Percentiles rank a stretch among this genome's conserved stretches.
Conservation (phyloP, 2,797 vertebrate genomes). For the Eidolon dupreanum region DNA sequence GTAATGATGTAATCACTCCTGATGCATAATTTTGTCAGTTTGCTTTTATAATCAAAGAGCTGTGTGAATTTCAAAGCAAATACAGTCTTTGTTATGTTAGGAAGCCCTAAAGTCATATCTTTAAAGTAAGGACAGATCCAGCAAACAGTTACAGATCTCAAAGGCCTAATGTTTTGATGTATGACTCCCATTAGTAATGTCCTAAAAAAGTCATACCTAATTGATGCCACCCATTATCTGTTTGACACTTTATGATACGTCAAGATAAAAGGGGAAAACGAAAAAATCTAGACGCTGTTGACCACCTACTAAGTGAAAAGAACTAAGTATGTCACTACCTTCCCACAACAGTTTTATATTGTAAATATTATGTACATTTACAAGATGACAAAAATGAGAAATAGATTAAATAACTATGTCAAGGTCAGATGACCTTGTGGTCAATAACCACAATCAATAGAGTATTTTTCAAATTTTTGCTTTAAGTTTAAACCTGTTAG, state of each 20-base stretch:
- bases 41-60: constrained; percentile 67
- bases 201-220: constrained; percentile 78
- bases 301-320: not conserved
- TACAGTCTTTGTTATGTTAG: constrained; percentile 74
- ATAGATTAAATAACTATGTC: not conserved
- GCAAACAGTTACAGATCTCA: constrained; percentile 53
- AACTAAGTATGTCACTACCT: not conserved
- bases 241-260: not conserved
- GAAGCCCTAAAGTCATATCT: constrained; percentile 71
- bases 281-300: not conserved
- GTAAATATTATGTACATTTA: not conserved
- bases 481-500: not conserved
- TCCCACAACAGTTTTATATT: not conserved
- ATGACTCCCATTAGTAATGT: constrained; percentile 78
- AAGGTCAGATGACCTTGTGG: not conserved
- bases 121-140: constrained; percentile 51
- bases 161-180: constrained; percentile 74
- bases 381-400: not conserved
- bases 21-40: constrained; percentile 57
- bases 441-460: not conserved
- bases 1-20: constrained; percentile 66
- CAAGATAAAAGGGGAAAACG: not conserved
- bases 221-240: not conserved
- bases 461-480: not conserved
- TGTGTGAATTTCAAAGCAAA: constrained; percentile 77